Evolutionary conservation across 2,797 vertebrate species (phyloP).

Genomic region (Gambusia yucatana): DNA sequence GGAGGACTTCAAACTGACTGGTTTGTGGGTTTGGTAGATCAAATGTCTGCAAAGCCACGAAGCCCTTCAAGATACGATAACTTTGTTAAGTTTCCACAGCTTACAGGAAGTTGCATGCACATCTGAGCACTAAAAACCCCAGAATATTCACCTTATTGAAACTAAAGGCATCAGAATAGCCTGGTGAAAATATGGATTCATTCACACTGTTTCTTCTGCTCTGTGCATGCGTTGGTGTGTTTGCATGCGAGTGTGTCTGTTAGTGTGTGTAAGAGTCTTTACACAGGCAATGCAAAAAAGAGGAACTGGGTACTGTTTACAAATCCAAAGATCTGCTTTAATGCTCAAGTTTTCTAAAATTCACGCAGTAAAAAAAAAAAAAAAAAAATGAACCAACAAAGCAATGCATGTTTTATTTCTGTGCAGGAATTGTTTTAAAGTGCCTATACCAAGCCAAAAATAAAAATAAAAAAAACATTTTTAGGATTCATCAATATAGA

Average conservation of each 20-base stretch:
- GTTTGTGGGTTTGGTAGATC: constrained; percentile 19
- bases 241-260: not conserved
- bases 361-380: constrained; percentile 18
- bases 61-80: constrained; percentile 5
- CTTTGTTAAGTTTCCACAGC: not conserved
- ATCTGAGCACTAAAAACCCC: constrained; percentile 22
- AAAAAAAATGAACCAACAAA: constrained; percentile 53
- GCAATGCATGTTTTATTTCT: constrained; percentile 89
- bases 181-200: constrained; percentile 25
- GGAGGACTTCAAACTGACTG: constrained; percentile 22
- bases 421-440: constrained; percentile 84
- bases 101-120: constrained; percentile 23
- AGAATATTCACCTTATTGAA: constrained; percentile 17
- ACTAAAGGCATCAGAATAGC: constrained; percentile 6
- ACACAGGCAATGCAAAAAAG: constrained; percentile 55
- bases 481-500: constrained; percentile 82
- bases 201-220: constrained; percentile 29
- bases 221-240: constrained; percentile 17
- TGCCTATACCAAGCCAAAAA: constrained; percentile 90
- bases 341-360: constrained; percentile 75
- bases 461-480: constrained; percentile 49
- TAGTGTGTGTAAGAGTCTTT: constrained; percentile 4
- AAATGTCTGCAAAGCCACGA: constrained; percentile 6
- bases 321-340: constrained; percentile 90
- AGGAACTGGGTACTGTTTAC: constrained; percentile 84